A percentile compares a stretch with the other conserved stretches of the same genome.
phyloP scores from a whole-genome alignment of 2,113 vertebrate genomes.

The Platanista minor region DNA sequence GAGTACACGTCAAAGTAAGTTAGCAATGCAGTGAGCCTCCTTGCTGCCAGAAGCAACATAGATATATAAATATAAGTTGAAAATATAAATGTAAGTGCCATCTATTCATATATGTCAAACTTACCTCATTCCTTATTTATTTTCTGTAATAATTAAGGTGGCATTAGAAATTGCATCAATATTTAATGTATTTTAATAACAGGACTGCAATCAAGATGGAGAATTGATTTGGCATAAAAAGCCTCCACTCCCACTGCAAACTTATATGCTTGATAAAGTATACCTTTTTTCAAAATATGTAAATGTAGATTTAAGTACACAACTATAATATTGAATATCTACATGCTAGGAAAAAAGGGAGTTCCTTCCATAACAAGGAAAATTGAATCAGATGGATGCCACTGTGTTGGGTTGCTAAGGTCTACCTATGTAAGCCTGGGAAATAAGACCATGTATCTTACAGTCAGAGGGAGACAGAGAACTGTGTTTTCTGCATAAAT shows the following conservation, averaged over 20 bases:
- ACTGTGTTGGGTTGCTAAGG: background rate
- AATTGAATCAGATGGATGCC: background rate
- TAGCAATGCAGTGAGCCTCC: fast-evolving
- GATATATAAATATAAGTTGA: background rate
- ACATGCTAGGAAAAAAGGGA: background rate
- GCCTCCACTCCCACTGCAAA: background rate
- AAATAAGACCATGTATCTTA: background rate
- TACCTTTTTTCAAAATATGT: background rate
- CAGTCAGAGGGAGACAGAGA: background rate
- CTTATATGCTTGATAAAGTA: fast-evolving
- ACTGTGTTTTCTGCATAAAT: background rate
- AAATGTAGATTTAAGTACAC: background rate
- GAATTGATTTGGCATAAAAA: background rate
- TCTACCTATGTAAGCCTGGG: background rate
- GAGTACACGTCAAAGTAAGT: background rate
- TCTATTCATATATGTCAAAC: background rate
- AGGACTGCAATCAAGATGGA: background rate
- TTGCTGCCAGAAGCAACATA: background rate
- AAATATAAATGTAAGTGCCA: background rate
- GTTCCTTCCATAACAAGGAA: background rate
- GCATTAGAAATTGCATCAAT: background rate
- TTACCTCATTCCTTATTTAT: background rate
- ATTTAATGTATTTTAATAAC: background rate
- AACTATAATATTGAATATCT: background rate
- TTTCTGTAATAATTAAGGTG: background rate